phyloP scores from a whole-genome alignment of 2,797 vertebrate genomes.

The Echeneis naucrates region DNA sequence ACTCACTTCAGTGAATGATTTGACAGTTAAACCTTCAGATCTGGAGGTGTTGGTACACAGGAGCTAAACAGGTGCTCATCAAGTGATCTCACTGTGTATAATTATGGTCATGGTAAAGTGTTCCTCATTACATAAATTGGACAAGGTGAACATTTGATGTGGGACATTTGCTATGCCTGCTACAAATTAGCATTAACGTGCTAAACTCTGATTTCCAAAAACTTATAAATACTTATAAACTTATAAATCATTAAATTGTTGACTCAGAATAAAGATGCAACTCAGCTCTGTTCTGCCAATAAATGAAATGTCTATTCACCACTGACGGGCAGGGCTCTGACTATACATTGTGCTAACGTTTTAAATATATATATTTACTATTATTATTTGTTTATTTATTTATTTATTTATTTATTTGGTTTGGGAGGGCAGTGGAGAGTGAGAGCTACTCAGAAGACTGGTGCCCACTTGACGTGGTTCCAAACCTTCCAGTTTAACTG shows the following conservation, averaged over 20 bases:
- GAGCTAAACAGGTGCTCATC: not conserved
- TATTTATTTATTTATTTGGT: too few relatives aligned
- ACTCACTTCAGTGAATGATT: conserved; percentile 44
- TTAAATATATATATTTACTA: too few relatives aligned
- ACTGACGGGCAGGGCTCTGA: not conserved
- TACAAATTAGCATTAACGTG: not conserved
- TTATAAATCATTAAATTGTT: not conserved
- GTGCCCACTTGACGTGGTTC: too few relatives aligned
- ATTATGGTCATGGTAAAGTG: not conserved
- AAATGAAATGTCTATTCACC: not conserved
- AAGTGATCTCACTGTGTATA: not conserved
- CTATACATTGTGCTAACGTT: not conserved
- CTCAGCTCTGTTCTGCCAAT: not conserved
- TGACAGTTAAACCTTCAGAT: conserved; percentile 22
- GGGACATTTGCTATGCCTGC: not conserved
- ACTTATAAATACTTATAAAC: not conserved
- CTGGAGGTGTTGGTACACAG: not conserved
- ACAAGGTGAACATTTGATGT: not conserved
- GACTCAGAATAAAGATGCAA: not conserved
- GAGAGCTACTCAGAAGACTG: too few relatives aligned
- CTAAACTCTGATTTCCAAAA: not conserved
- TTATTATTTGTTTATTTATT: too few relatives aligned
- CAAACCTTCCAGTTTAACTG: too few relatives aligned
- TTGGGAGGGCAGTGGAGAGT: too few relatives aligned
- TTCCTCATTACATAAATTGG: not conserved